Percentiles rank a stretch among this genome's conserved stretches.
These are phyloP conservation scores for Dolichopus griseipennis DNA, from an alignment of 2,888 invertebrate genomes.

Conservation along the genomic window DNA sequence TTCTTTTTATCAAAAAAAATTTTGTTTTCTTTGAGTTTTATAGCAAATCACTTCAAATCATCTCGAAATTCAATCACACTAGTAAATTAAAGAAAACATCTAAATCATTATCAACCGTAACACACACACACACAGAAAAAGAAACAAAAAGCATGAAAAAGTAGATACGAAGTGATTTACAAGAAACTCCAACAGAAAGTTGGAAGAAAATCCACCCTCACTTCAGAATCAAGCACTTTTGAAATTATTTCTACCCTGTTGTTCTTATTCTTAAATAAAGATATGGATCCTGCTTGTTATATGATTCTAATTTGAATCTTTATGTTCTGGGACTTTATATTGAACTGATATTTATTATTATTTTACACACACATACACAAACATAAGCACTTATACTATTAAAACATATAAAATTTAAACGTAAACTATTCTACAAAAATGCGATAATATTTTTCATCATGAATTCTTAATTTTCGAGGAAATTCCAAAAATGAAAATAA, in stretches of 20 bases:
- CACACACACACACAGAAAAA: background rate
- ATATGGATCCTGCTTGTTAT: too few species aligned
- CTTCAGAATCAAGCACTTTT: background rate
- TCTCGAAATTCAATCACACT: background rate
- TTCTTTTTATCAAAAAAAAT: background rate
- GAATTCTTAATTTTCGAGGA: background rate
- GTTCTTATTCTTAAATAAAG: background rate
- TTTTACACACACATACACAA: too few species aligned
- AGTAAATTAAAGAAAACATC: slow-evolving; percentile 1
- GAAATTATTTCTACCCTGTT: background rate
- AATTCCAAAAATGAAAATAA: background rate
- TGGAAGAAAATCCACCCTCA: background rate
- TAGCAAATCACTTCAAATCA: slow-evolving; percentile 1
- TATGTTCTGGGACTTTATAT: too few species aligned
- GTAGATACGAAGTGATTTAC: background rate
- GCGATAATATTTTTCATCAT: background rate
- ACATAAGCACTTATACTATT: too few species aligned
- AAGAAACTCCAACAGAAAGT: background rate
- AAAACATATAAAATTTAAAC: too few species aligned
- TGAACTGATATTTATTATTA: too few species aligned
- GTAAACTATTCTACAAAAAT: background rate
- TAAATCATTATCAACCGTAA: background rate
- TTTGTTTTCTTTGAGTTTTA: background rate
- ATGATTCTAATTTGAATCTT: too few species aligned
- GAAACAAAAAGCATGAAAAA: background rate